These are phyloP conservation scores for Rhabdornis inornatus DNA, from an alignment of 2,113 vertebrate species.

Conservation along the genomic window DNA sequence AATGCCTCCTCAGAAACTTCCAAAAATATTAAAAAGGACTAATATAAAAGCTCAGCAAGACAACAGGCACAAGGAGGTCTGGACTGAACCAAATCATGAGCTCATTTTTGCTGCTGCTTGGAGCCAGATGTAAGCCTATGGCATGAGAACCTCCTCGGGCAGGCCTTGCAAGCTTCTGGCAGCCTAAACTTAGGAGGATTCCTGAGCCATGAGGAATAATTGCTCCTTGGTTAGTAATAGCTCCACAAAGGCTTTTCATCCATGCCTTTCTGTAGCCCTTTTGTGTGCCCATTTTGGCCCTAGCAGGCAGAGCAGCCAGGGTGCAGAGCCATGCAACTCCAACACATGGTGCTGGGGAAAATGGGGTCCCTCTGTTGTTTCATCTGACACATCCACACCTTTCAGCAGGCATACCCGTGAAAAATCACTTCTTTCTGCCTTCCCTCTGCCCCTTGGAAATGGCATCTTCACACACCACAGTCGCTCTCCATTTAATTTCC, in stretches of 20 bases:
- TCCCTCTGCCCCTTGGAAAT: background rate
- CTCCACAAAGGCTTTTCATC: background rate
- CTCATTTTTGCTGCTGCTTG: background rate
- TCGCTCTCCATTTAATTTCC: background rate
- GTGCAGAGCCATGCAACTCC: background rate
- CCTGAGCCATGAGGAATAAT: background rate
- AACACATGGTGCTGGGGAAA: fast-evolving
- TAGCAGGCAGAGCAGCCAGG: background rate
- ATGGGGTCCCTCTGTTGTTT: fast-evolving
- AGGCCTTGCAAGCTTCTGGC: background rate
- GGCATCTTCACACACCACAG: background rate
- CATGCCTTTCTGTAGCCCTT: background rate
- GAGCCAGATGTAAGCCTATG: background rate
- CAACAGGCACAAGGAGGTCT: background rate
- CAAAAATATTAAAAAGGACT: conserved; percentile 65
- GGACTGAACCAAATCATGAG: background rate
- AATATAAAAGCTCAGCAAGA: conserved; percentile 60
- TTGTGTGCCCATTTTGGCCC: background rate
- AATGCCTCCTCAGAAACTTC: conserved; percentile 60
- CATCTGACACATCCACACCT: background rate
- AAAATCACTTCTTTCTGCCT: background rate
- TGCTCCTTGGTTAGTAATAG: background rate
- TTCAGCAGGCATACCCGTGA: fast-evolving
- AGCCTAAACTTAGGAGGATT: background rate
- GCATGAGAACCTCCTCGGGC: fast-evolving